A percentile compares a stretch with the other conserved stretches of the same genome.
These are phyloP conservation scores for Fragariocoptes setiger DNA, from an alignment of 1,140 invertebrate genomes.

Conservation along the genomic window DNA sequence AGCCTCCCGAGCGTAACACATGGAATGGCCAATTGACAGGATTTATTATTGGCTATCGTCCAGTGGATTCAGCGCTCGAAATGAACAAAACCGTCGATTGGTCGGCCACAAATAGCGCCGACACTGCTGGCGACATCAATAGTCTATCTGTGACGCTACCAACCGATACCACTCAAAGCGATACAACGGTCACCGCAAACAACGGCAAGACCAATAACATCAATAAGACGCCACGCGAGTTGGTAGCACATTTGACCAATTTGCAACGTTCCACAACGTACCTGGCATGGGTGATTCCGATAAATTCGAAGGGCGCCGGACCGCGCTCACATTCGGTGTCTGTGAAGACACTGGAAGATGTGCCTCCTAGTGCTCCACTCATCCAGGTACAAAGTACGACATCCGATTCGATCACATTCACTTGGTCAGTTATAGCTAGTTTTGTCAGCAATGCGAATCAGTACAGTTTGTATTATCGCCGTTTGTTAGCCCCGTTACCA, in stretches of 20 bases:
- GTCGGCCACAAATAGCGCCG: background rate
- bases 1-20: background rate
- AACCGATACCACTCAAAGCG: no score
- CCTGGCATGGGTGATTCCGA: conserved; percentile 15
- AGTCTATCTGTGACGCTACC: no score
- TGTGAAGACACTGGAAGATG: conserved; percentile 14
- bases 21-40: conserved; percentile 8
- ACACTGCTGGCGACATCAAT: conserved; percentile 3
- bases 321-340: conserved; percentile 15
- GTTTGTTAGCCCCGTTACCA: background rate
- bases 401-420: conserved; percentile 6
- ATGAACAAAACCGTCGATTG: conserved; percentile 5
- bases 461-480: background rate
- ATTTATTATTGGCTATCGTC: conserved; percentile 6
- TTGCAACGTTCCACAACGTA: conserved; percentile 7
- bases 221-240: background rate
- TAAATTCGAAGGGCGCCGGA: conserved; percentile 17
- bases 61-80: conserved; percentile 3
- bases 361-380: conserved; percentile 8
- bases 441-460: conserved; percentile 3
- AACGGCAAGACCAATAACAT: background rate
- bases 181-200: background rate
- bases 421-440: conserved; percentile 4
- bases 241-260: conserved; percentile 9
- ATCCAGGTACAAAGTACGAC: conserved; percentile 5